Evolutionary conservation across 2,113 vertebrate genomes (phyloP).

Genomic region (Callocephalon fimbriatum): DNA sequence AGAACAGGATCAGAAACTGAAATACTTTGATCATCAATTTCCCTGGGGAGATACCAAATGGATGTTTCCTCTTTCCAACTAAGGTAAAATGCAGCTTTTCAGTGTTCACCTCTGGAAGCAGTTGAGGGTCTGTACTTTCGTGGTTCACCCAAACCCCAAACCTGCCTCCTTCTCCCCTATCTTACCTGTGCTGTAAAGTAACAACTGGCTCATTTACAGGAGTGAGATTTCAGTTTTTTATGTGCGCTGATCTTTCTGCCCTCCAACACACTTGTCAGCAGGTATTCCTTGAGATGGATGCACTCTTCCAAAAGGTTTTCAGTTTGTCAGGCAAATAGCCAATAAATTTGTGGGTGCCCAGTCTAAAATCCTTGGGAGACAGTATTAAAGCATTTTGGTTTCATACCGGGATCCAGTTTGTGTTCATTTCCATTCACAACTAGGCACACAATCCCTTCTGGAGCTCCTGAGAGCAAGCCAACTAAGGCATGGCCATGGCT

Average conservation of each 20-base stretch:
- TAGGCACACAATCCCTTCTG: background rate
- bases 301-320: background rate
- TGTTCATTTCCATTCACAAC: background rate
- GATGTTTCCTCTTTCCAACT: background rate
- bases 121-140: background rate
- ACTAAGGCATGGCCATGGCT: background rate
- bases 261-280: background rate
- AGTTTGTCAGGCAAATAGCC: background rate
- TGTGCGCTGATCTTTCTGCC: background rate
- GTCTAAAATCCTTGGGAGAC: background rate
- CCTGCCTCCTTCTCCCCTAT: background rate
- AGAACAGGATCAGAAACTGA: background rate
- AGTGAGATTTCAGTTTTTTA: conserved; percentile 74
- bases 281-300: background rate
- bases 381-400: background rate
- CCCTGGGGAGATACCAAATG: background rate
- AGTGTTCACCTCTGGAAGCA: background rate
- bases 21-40: background rate
- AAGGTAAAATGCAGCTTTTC: background rate
- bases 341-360: background rate
- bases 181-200: background rate
- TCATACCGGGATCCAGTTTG: background rate
- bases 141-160: background rate
- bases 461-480: background rate
- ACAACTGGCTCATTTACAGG: conserved; percentile 1